Percentiles rank a stretch among this genome's conserved stretches.
Evolutionary conservation across 1,140 invertebrate species (phyloP).

Genomic region (Brachionus manjavacas): DNA sequence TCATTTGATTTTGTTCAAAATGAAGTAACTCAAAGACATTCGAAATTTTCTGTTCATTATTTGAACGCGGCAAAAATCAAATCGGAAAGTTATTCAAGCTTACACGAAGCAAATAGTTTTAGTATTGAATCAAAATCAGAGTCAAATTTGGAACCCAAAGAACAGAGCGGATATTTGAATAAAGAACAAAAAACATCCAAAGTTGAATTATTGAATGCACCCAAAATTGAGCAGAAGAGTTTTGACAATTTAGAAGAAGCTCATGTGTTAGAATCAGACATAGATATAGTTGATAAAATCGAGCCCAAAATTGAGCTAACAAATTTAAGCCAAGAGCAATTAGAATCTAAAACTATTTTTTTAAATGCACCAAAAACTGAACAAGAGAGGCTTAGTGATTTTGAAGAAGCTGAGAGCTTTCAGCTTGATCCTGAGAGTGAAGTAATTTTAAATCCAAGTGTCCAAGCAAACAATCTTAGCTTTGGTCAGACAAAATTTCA

Average conservation of each 20-base stretch:
- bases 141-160: not conserved
- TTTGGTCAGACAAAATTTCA: not conserved
- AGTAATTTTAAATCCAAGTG: not conserved
- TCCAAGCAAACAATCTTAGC: not conserved
- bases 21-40: not conserved
- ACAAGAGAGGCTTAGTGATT: not conserved
- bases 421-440: not conserved
- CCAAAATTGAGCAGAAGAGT: not conserved
- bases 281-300: too few relatives aligned
- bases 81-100: not conserved
- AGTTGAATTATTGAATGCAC: not conserved
- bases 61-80: not conserved
- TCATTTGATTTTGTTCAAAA: not conserved
- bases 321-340: not conserved
- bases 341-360: not conserved
- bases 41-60: not conserved
- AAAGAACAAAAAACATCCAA: not conserved
- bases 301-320: too few relatives aligned
- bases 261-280: too few relatives aligned
- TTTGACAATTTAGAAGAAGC: not conserved
- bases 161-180: not conserved
- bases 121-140: not conserved
- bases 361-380: conserved; percentile 1
- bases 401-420: not conserved
- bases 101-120: not conserved